Evolutionary conservation across 1,140 invertebrate genomes (phyloP).

Genomic region (Leucophenga varia): DNA sequence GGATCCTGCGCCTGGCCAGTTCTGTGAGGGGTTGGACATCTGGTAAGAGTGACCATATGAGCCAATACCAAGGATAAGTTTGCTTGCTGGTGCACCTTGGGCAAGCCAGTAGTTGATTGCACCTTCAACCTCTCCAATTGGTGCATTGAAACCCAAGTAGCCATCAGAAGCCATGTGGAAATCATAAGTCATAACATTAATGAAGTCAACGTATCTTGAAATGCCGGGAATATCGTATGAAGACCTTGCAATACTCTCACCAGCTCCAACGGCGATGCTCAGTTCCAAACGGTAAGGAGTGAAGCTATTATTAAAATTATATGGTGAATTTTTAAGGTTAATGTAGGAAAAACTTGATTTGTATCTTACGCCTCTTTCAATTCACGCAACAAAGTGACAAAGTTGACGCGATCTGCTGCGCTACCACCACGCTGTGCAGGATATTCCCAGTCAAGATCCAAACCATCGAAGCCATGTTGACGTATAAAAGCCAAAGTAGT

Average conservation of each 20-base stretch:
- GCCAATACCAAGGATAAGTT: conserved; percentile 69
- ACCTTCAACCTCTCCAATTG: conserved; percentile 58
- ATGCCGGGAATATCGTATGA: conserved; percentile 63
- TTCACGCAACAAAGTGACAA: conserved; percentile 61
- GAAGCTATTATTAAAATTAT: no score
- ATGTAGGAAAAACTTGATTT: no score
- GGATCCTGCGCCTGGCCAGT: conserved; percentile 61
- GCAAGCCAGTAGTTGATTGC: conserved; percentile 46
- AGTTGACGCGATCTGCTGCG: conserved; percentile 58
- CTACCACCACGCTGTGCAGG: conserved; percentile 67
- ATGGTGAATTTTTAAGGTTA: no score
- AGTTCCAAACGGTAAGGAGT: conserved; percentile 60
- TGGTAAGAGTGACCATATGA: conserved; percentile 69
- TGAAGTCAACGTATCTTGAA: conserved; percentile 62
- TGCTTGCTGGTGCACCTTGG: conserved; percentile 56
- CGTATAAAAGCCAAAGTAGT: conserved; percentile 62
- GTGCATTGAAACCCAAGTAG: conserved; percentile 62
- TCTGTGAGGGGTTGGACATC: conserved; percentile 57
- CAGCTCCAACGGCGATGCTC: conserved; percentile 65
- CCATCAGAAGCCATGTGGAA: conserved; percentile 60
- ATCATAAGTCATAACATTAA: conserved; percentile 74
- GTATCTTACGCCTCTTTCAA: conserved; percentile 59
- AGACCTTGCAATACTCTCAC: conserved; percentile 55
- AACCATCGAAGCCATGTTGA: conserved; percentile 71
- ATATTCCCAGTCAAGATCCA: conserved; percentile 83